A percentile compares a stretch with the other conserved stretches of the same genome.
Evolutionary conservation across 2,113 vertebrate species (phyloP).

Genomic region (Tachysurus fulvidraco): DNA sequence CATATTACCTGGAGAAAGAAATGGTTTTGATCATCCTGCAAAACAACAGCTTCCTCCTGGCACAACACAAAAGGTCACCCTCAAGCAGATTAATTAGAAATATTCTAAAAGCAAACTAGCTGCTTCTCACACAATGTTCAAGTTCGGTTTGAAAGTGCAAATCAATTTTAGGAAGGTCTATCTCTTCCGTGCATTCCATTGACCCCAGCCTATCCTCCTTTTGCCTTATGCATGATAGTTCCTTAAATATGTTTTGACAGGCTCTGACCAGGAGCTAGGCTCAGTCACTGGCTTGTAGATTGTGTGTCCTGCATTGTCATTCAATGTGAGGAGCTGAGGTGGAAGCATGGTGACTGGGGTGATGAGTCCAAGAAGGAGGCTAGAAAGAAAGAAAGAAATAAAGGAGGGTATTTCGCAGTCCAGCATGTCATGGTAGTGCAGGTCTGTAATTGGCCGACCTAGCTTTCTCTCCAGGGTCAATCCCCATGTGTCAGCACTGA

Average conservation of each 20-base stretch:
- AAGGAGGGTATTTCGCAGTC: slow-evolving; percentile 33
- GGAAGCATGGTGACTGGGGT: slow-evolving; percentile 42
- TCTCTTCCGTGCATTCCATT: not conserved
- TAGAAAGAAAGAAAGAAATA: slow-evolving; percentile 1
- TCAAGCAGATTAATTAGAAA: slow-evolving; percentile 45
- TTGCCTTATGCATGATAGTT: slow-evolving; percentile 25
- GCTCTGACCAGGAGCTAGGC: slow-evolving; percentile 28
- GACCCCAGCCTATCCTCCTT: not conserved
- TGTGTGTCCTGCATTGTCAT: slow-evolving; percentile 39
- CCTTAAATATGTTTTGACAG: slow-evolving; percentile 46
- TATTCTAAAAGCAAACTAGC: slow-evolving; percentile 29
- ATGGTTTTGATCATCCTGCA: slow-evolving; percentile 14
- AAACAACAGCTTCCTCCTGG: slow-evolving; percentile 40
- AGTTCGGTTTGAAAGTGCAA: not conserved
- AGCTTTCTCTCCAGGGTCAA: slow-evolving; percentile 43
- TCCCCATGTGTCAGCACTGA: slow-evolving; percentile 49
- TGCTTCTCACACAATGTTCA: slow-evolving; percentile 3
- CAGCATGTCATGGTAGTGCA: slow-evolving; percentile 22
- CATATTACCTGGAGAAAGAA: not conserved
- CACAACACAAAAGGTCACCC: slow-evolving; percentile 52
- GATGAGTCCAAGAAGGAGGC: slow-evolving; percentile 17
- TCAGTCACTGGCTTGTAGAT: slow-evolving; percentile 36
- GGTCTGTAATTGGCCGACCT: slow-evolving; percentile 39
- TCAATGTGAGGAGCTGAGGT: slow-evolving; percentile 24
- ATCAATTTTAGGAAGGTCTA: not conserved